These are phyloP conservation scores for Triplophysa siluroides DNA, from an alignment of 2,113 vertebrate species.

Conservation along the genomic window DNA sequence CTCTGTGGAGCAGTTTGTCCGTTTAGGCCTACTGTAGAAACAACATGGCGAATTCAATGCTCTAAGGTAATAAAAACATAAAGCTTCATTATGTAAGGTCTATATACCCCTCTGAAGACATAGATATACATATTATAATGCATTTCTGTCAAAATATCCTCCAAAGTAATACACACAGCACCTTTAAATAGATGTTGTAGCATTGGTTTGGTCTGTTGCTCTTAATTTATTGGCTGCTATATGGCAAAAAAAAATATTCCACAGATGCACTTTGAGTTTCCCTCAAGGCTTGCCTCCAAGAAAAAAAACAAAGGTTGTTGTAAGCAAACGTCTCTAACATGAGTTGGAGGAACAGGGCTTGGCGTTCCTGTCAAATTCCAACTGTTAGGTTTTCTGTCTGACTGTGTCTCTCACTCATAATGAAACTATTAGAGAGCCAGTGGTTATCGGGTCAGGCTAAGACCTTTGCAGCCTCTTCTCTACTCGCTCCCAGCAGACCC, in stretches of 20 bases:
- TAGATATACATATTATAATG: too few species aligned
- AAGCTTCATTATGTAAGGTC: too few species aligned
- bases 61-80: too few species aligned
- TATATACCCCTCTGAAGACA: too few species aligned
- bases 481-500: conserved; percentile 25
- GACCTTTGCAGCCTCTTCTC: conserved; percentile 48
- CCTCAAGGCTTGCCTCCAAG: conserved; percentile 4
- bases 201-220: conserved; percentile 8
- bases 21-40: too few species aligned
- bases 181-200: background rate
- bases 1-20: too few species aligned
- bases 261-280: background rate
- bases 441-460: conserved; percentile 64
- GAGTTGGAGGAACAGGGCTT: background rate
- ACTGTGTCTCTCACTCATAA: conserved; percentile 66
- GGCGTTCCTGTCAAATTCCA: conserved; percentile 64
- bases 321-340: conserved; percentile 14
- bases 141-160: too few species aligned
- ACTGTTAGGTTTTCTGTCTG: conserved; percentile 66
- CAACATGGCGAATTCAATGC: too few species aligned
- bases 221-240: conserved; percentile 15
- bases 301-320: conserved; percentile 17
- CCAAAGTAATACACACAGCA: too few species aligned
- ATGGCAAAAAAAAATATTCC: background rate
- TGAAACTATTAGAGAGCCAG: conserved; percentile 69